Conservation (phyloP, 2,888 invertebrate species). For the Galerucella calmariensis region DNA sequence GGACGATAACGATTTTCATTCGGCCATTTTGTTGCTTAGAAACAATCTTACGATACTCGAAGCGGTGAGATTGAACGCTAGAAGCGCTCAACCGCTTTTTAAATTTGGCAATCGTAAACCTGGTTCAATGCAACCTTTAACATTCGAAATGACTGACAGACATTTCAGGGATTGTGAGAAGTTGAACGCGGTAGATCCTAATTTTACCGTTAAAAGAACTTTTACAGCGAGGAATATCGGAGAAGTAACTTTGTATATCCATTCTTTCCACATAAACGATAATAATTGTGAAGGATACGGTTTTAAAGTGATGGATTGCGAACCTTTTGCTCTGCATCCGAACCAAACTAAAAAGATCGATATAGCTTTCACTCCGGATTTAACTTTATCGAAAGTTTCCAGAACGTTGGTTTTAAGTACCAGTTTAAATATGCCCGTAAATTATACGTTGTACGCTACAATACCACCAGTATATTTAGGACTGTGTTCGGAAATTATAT, state of each 20-base stretch:
- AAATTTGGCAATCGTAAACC: constrained; percentile 89
- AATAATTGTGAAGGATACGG: constrained; percentile 82
- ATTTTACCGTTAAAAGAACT: constrained; percentile 80
- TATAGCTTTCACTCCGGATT: constrained; percentile 90
- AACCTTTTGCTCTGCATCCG: constrained; percentile 75
- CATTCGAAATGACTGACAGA: constrained; percentile 80
- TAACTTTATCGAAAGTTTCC: constrained; percentile 80
- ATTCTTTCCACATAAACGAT: constrained; percentile 74
- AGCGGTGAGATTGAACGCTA: constrained; percentile 82
- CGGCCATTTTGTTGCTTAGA: constrained; percentile 72
- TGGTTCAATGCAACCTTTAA: constrained; percentile 77
- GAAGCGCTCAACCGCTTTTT: constrained; percentile 87
- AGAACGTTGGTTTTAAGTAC: constrained; percentile 72
- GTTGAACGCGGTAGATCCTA: constrained; percentile 65
- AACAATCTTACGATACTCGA: constrained; percentile 96
- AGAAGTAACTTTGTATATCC: constrained; percentile 82
- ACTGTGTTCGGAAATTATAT: constrained; percentile 75
- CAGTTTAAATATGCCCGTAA: constrained; percentile 71
- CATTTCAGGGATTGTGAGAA: constrained; percentile 70
- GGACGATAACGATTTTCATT: constrained; percentile 62
- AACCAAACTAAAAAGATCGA: constrained; percentile 82
- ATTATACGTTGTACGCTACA: constrained; percentile 78
- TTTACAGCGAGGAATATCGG: constrained; percentile 93
- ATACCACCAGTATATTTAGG: constrained; percentile 72
- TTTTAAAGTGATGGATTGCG: constrained; percentile 80